phyloP scores from a whole-genome alignment of 1,140 invertebrate species.

The Batillaria attramentaria region DNA sequence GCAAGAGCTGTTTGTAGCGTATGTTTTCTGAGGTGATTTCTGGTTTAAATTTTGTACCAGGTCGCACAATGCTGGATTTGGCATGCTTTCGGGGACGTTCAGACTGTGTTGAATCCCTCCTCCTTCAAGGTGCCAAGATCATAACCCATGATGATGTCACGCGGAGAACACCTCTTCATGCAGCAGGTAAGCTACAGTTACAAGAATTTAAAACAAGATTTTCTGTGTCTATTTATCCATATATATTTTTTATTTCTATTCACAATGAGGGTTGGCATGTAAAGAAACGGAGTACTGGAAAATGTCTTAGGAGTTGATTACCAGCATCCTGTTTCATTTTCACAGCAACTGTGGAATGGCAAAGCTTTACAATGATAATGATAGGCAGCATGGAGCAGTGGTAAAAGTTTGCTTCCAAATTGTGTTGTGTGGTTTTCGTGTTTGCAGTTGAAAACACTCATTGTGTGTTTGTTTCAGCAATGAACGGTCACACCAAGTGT shows the following conservation, averaged over 20 bases:
- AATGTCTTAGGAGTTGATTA: too few species aligned
- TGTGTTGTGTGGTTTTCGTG: too few species aligned
- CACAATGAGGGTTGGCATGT: too few species aligned
- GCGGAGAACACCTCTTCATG: conserved; percentile 67
- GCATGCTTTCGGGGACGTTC: conserved; percentile 75
- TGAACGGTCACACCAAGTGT: conserved; percentile 67
- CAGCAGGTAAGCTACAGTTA: conserved; percentile 62
- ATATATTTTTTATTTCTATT: not conserved
- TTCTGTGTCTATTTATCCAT: not conserved
- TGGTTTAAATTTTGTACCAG: conserved; percentile 48
- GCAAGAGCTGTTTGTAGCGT: too few species aligned
- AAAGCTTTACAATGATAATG: too few species aligned
- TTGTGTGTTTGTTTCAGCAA: conserved; percentile 52
- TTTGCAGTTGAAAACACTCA: too few species aligned
- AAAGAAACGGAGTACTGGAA: too few species aligned
- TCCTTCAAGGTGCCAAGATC: conserved; percentile 77
- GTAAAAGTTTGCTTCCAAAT: too few species aligned
- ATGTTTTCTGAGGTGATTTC: conserved; percentile 1
- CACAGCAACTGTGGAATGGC: too few species aligned
- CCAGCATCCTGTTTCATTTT: too few species aligned
- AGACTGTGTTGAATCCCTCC: conserved; percentile 75
- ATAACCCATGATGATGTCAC: conserved; percentile 75
- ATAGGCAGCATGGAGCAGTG: too few species aligned
- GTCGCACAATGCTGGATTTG: conserved; percentile 76
- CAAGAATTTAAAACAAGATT: not conserved